phyloP scores from a whole-genome alignment of 2,797 vertebrate species.

The Pipistrellus pygmaeus region DNA sequence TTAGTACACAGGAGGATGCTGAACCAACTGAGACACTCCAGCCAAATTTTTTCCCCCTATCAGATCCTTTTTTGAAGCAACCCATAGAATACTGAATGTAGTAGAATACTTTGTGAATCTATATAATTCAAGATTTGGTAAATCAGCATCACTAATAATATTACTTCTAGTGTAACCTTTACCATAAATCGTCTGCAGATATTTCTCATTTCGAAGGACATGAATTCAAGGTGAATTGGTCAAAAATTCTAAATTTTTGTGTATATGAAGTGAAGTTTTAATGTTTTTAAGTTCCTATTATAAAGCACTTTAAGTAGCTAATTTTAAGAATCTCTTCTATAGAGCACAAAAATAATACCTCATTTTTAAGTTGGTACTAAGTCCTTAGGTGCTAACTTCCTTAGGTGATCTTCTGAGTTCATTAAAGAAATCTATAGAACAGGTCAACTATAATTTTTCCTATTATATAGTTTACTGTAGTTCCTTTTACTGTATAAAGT shows the following conservation, averaged over 20 bases:
- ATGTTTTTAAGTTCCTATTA: conserved; percentile 22
- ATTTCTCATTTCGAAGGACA: conserved; percentile 28
- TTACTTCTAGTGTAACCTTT: neutral
- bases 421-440: neutral
- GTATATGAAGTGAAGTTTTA: neutral
- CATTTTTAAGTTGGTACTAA: neutral
- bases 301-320: neutral
- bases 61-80: neutral
- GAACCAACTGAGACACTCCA: neutral
- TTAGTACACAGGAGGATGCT: neutral
- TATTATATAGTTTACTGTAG: neutral
- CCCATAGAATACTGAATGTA: neutral
- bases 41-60: neutral
- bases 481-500: conserved; percentile 28
- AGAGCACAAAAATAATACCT: neutral
- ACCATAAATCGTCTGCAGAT: neutral
- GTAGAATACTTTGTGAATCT: neutral
- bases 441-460: neutral
- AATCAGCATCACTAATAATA: neutral
- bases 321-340: conserved; percentile 21
- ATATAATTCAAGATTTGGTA: neutral
- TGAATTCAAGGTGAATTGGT: neutral
- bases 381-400: neutral
- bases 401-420: neutral
- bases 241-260: neutral